Conservation (phyloP, 1,140 invertebrate species). For the Hormaphis cornu region DNA sequence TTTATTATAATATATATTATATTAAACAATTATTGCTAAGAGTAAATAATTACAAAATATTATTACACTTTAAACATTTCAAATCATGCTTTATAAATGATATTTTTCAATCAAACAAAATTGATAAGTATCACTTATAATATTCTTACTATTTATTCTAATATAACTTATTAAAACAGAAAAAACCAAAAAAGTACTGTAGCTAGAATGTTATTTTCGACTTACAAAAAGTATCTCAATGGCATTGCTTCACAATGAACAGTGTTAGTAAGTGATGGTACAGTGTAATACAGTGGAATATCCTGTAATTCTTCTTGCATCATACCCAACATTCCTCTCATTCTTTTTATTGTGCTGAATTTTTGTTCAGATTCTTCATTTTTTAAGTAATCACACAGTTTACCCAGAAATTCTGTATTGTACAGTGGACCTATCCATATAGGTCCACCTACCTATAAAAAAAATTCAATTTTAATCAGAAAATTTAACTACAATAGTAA, state of each 20-base stretch:
- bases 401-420: slow-evolving; percentile 62
- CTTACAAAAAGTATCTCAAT: slow-evolving; percentile 45
- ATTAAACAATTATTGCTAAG: no score
- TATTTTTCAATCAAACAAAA: no score
- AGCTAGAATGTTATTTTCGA: no score
- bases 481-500: background rate
- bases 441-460: slow-evolving; percentile 73
- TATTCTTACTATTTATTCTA: background rate
- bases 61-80: no score
- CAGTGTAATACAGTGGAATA: slow-evolving; percentile 76
- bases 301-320: slow-evolving; percentile 71
- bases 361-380: slow-evolving; percentile 40
- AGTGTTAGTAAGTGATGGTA: slow-evolving; percentile 54
- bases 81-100: no score
- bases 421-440: slow-evolving; percentile 86
- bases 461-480: no score
- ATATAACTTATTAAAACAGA: background rate
- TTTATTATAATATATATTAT: no score
- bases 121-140: no score
- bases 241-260: slow-evolving; percentile 57
- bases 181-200: background rate
- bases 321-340: slow-evolving; percentile 61
- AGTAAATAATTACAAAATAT: no score
- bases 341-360: slow-evolving; percentile 62
- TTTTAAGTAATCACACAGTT: slow-evolving; percentile 41